Percentiles rank a stretch among this genome's conserved stretches.
phyloP scores from a whole-genome alignment of 2,113 vertebrate genomes.

The Meleagris gallopavo region DNA sequence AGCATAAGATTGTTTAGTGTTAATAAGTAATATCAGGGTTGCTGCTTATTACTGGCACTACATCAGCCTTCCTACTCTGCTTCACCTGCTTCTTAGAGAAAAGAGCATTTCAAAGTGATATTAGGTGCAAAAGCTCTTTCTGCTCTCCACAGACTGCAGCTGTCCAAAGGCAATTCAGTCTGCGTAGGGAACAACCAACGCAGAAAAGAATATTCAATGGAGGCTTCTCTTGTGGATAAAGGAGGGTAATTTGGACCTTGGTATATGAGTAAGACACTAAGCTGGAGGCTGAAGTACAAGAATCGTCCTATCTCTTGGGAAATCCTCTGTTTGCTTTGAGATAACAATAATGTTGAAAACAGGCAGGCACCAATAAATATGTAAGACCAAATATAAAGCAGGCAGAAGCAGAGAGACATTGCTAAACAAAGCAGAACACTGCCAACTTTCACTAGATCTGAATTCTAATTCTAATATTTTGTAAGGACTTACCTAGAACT shows the following conservation, averaged over 20 bases:
- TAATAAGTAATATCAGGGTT: neutral
- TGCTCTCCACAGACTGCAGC: neutral
- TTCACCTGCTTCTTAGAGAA: neutral
- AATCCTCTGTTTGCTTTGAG: slow-evolving; percentile 63
- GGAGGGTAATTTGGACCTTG: slow-evolving; percentile 19
- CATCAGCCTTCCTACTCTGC: neutral
- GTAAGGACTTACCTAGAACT: slow-evolving; percentile 24
- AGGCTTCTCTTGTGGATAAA: neutral
- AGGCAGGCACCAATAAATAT: neutral
- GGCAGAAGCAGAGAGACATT: slow-evolving; percentile 38
- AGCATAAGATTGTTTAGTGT: neutral
- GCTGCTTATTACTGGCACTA: neutral
- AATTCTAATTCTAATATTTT: slow-evolving; percentile 48
- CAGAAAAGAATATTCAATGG: neutral
- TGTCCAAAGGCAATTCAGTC: neutral
- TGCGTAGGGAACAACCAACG: neutral
- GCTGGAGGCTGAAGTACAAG: slow-evolving; percentile 65
- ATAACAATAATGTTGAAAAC: slow-evolving; percentile 48
- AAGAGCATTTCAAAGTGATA: neutral
- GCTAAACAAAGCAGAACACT: slow-evolving; percentile 47
- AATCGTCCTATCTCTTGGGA: slow-evolving; percentile 64
- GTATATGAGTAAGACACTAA: slow-evolving; percentile 14
- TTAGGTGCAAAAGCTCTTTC: neutral
- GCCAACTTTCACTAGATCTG: slow-evolving; percentile 38
- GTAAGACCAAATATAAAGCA: slow-evolving; percentile 34